Base-by-base conservation (phyloP, 2,113 vertebrate genomes). In the Urocitellus parryii region DNA sequence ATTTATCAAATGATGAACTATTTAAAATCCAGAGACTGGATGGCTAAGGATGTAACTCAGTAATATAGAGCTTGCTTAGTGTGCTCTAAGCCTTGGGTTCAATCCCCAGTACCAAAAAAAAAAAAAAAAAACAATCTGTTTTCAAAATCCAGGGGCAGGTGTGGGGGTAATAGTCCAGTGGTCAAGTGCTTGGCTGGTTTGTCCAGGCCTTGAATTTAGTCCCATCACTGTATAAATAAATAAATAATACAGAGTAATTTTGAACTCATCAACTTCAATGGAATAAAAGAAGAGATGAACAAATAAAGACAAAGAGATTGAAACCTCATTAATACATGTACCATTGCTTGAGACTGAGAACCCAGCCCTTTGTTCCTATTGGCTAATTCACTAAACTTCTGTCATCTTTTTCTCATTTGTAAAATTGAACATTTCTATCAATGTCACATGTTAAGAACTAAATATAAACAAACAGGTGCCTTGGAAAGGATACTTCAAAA, bases 261-360 rank as follows among this genome's bases (percentile, higher is more conserved):
- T 96, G 61, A 82, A 63, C 39, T 77, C 24, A 90, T n/a, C 65
- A 80, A 58, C 29, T 78, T 85, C 34, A 53, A 94, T 63, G 88
- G 78, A 70, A 80, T 20, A 39, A 88, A 70, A 42, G 17, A 88
- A 24, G 34, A 78, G n/a, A 77, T 42, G 22, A 80, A 91, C 80
- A 79, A 92, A 76, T n/a, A 20, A 91, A 20, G 88, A 84, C 11
- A 12, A 80, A 61, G 58, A 93, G n/a, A 88, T 24, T 84, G 24
- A 81, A 39, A 51, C 27, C 45, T 88, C 42, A 42, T 37, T 82
- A 63, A 32, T 14, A 51, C 0, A 39, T 8, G 70, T 8, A 45
- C 11, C 37, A 13, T 7, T 20, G 29, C 32, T 45, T 53, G 20
- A 22, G 9, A 29, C 68, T 86, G 53, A 53, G 78, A 56, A 39